Conservation (phyloP, 1,140 invertebrate genomes). For the Drosophila novamexicana region DNA sequence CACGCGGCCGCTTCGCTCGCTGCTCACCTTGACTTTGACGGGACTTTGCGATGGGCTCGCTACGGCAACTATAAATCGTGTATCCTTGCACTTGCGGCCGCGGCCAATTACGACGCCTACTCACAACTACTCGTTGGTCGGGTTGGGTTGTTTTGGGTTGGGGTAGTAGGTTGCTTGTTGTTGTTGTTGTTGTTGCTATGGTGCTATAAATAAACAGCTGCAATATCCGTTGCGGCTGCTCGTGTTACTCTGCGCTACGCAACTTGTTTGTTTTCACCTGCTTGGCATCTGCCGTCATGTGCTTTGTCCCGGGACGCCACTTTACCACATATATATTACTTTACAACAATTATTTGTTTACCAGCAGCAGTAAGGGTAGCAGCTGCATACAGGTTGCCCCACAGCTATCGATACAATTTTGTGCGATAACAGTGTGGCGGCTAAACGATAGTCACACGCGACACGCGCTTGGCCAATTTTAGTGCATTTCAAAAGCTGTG, state of each 20-base stretch:
- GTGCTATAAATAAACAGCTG: slow-evolving; percentile 66
- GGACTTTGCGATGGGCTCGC: slow-evolving; percentile 8
- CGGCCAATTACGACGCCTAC: slow-evolving; percentile 40
- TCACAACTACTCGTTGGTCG: slow-evolving; percentile 22
- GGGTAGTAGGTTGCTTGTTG: slow-evolving; percentile 7
- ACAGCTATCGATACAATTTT: slow-evolving; percentile 34
- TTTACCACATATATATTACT: slow-evolving; percentile 16
- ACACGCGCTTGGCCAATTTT: slow-evolving; percentile 16
- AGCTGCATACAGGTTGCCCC: slow-evolving; percentile 35
- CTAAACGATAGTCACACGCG: slow-evolving; percentile 9
- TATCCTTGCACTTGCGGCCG: slow-evolving; percentile 61
- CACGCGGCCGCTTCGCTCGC: slow-evolving; percentile 44
- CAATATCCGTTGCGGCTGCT: slow-evolving; percentile 34
- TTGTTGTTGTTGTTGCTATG: slow-evolving; percentile 30
- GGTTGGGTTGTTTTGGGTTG: slow-evolving; percentile 1
- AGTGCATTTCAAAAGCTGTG: not conserved
- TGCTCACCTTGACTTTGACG: slow-evolving; percentile 62
- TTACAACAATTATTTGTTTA: slow-evolving; percentile 47
- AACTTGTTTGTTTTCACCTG: slow-evolving; percentile 30
- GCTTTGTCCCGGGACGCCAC: slow-evolving; percentile 6
- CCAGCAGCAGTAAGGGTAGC: slow-evolving; percentile 32
- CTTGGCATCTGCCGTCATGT: slow-evolving; percentile 14
- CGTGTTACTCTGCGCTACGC: slow-evolving; percentile 37
- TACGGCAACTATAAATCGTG: slow-evolving; percentile 26
- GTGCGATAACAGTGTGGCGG: slow-evolving; percentile 2